Evolutionary conservation across 1,140 invertebrate species (phyloP), one percentile per base, ranked within the genome.

Genomic region (Pseudoatta argentina): DNA sequence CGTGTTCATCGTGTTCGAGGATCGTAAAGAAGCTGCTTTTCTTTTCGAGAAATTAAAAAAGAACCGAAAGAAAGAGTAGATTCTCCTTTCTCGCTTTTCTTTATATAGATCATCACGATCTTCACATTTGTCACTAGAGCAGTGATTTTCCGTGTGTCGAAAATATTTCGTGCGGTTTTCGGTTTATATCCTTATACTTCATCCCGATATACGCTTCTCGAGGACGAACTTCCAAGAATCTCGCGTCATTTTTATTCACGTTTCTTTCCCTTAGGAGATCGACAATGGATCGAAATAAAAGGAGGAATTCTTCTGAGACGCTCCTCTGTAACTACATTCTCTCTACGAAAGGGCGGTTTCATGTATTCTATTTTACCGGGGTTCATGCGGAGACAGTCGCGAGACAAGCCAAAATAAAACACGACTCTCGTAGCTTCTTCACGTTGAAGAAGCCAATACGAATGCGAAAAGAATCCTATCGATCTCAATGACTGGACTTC

Each of bases 1-100:
- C 57, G 16, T 87, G 79, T 88, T 88, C 89, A 88, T 66, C 86
- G 86, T 88, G 77, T 57, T 90, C 86, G 89, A 90, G 78, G 73
- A 88, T 86, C 82, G 73, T 57, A 48, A 85, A 75, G 34, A 72
- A 87, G 44, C 18, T 57, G 72, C 24, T 34, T 34, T 51, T 24
- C 72, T 59, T 75, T 30, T 27, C 57, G 34, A 59, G 48, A 75
- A 83, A 78, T 21, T 16, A 39, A 61, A 73, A 53, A 61, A 44
- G 85, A 72, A 85, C 64, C 12, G 34, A 82, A 34, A 53, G 18
- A 7, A n/a, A 87, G 61, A 57, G 71, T 21, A 75, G 30, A 51
- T 3, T 69, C 27, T 48, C 44, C 3, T 16, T 39, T 78, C 16
- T 44, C 21, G 5, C 69, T n/a, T 44, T 8, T 71, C n/a, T 24